Base-by-base conservation (phyloP, 2,888 invertebrate genomes). In the Acrobasis suavella region DNA sequence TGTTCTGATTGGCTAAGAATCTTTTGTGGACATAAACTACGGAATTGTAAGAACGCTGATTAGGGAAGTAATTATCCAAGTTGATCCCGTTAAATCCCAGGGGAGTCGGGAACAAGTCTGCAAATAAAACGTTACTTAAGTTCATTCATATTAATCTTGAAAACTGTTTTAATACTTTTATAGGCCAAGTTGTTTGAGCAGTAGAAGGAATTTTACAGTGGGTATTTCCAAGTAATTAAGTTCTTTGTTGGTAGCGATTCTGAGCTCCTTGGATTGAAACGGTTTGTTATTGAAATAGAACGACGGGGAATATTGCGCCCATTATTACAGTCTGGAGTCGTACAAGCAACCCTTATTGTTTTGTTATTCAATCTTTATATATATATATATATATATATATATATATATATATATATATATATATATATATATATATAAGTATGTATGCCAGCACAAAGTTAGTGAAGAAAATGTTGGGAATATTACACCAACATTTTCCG, bases 11-110 rank as follows among this genome's bases (percentile, higher is more conserved):
- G 39, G 69, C 64, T 14, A 82, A 68, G 65, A 76, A 82, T 67
- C 80, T 89, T 73, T 89, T 91, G 63, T 91, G 91, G 32, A 87
- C 75, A 63, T 81, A 91, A 50, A 86, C 78, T 38, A 86, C 77
- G 1, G 88, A 85, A 69, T 89, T 88, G 60, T 71, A 79, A 39
- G 83, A 83, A 22, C 78, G 78, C 66, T 79, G 73, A 58, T 82
- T 75, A 17, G 85, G 83, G 62, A 81, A 73, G 70, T 89, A 89
- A 74, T 89, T 81, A 65, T 75, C 77, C 64, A 88, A 79, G 73
- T 85, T 80, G 51, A 87, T 77, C 55, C 82, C 87, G 67, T 78
- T 78, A 65, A 80, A 69, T 72, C 76, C 78, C 64, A 73, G 72
- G 62, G 69, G 64, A 64, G 70, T 65, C 32, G 66, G 62, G 49